phyloP scores from a whole-genome alignment of 1,140 invertebrate genomes.

The Piezodorus guildinii region DNA sequence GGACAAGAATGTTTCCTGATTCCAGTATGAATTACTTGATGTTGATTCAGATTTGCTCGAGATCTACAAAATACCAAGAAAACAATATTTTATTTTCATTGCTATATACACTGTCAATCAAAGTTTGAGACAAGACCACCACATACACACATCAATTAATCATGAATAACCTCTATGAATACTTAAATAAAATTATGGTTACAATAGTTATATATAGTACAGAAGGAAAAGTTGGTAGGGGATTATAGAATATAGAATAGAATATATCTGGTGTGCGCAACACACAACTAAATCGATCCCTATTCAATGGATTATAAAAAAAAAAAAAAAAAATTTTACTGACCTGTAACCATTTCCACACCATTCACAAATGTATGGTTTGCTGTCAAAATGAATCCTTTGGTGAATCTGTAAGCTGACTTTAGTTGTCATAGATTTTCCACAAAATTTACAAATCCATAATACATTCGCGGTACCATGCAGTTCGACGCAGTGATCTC shows the following conservation, averaged over 20 bases:
- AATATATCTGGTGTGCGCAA: no score
- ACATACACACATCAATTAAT: no score
- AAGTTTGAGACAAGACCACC: no score
- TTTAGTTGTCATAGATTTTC: conserved; percentile 26
- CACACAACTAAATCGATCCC: no score
- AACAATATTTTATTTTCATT: no score
- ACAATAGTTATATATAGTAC: no score
- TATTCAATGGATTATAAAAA: no score
- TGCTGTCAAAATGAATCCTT: conserved; percentile 28
- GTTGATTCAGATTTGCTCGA: conserved; percentile 28
- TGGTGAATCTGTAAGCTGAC: conserved; percentile 27
- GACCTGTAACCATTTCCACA: conserved; percentile 32
- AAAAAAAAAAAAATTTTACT: neutral
- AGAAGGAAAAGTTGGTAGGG: no score
- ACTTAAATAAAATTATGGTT: no score
- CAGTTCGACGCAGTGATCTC: conserved; percentile 1
- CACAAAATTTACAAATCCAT: conserved; percentile 21
- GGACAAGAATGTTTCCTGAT: conserved; percentile 37
- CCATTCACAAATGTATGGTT: conserved; percentile 29
- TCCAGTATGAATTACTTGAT: conserved; percentile 37
- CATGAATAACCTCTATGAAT: no score
- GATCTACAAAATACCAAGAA: conserved; percentile 24
- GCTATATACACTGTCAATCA: no score
- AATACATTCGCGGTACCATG: conserved; percentile 5
- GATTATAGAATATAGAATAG: no score